phyloP scores from a whole-genome alignment of 2,797 vertebrate species.

The Malurus splendens region DNA sequence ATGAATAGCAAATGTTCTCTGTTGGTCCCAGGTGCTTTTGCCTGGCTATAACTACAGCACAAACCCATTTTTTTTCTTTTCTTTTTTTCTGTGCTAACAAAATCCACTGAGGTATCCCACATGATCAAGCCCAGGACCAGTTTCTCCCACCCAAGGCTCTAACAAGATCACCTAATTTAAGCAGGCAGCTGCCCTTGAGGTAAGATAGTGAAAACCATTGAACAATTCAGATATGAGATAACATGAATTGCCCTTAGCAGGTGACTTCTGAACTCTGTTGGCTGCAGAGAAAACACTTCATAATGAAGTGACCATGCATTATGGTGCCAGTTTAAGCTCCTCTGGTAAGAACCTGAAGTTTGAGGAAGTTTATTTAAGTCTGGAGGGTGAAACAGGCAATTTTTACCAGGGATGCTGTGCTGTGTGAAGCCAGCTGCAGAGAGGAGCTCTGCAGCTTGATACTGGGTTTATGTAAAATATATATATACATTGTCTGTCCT shows the following conservation, averaged over 20 bases:
- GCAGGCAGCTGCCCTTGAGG: not conserved
- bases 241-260: not conserved
- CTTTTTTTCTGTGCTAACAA: not conserved
- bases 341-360: not conserved
- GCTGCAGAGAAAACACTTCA: not conserved
- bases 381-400: not conserved
- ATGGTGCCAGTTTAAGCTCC: not conserved
- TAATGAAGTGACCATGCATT: not conserved
- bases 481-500: not conserved
- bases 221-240: conserved; percentile 19
- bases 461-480: not conserved
- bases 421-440: not conserved
- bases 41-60: not conserved
- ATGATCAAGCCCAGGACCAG: not conserved
- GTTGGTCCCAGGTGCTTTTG: not conserved
- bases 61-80: fast-evolving
- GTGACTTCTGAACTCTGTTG: not conserved
- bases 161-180: not conserved
- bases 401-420: not conserved
- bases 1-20: not conserved
- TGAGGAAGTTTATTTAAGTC: not conserved
- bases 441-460: not conserved
- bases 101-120: not conserved
- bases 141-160: not conserved
- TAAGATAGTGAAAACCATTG: not conserved